Conservation (phyloP, 2,888 invertebrate genomes). For the Dryobotodes eremita region DNA sequence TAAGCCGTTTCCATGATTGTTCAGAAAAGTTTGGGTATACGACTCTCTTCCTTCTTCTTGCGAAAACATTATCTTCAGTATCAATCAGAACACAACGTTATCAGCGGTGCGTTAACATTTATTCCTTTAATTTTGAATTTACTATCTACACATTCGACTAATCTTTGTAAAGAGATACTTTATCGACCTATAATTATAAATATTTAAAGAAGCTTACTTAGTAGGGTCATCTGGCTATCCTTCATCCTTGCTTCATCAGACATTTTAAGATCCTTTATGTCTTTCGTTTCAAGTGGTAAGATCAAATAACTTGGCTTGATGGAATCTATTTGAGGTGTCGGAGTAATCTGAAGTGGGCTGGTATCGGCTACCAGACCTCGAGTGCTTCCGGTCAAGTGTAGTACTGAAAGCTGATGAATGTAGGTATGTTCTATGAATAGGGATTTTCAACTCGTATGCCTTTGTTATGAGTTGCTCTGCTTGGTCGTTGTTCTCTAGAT, state of each 20-base stretch:
- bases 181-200: slow-evolving; percentile 49
- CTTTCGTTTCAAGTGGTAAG: slow-evolving; percentile 83
- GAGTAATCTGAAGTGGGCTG: slow-evolving; percentile 83
- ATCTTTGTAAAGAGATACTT: slow-evolving; percentile 44
- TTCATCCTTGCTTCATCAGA: slow-evolving; percentile 52
- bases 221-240: slow-evolving; percentile 57
- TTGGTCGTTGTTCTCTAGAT: background rate
- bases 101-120: background rate
- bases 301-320: slow-evolving; percentile 82
- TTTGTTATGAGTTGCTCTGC: slow-evolving; percentile 11
- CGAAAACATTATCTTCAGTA: background rate
- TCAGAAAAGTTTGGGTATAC: background rate
- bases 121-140: slow-evolving; percentile 28
- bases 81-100: background rate
- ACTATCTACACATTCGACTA: slow-evolving; percentile 21
- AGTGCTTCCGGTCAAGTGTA: slow-evolving; percentile 83
- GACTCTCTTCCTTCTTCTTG: background rate
- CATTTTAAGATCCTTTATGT: slow-evolving; percentile 53
- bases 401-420: slow-evolving; percentile 45
- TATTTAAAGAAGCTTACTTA: slow-evolving; percentile 50
- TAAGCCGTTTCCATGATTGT: background rate
- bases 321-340: slow-evolving; percentile 87
- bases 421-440: slow-evolving; percentile 56
- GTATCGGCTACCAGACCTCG: slow-evolving; percentile 74
- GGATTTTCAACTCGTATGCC: background rate